Percentiles rank a stretch among this genome's conserved stretches.
phyloP scores from a whole-genome alignment of 1,140 invertebrate genomes.

The Drosophila saltans region DNA sequence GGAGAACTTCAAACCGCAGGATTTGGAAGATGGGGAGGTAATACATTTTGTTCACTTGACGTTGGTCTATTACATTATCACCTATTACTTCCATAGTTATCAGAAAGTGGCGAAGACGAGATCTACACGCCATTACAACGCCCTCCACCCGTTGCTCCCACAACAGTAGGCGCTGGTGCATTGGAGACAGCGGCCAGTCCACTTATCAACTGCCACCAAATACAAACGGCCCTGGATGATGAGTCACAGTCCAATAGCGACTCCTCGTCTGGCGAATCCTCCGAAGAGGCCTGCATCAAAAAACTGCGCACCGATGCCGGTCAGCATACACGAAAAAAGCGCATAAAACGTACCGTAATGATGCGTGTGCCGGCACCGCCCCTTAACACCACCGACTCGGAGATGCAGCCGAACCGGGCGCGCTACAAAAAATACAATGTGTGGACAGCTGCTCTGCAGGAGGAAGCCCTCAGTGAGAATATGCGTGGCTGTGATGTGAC shows the following conservation, averaged over 20 bases:
- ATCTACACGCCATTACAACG: conserved; percentile 84
- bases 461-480: conserved; percentile 86
- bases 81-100: conserved; percentile 48
- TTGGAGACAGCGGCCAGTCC: conserved; percentile 47
- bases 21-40: conserved; percentile 83
- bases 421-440: conserved; percentile 86
- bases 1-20: conserved; percentile 63
- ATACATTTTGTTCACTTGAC: conserved; percentile 4
- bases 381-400: conserved; percentile 69
- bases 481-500: conserved; percentile 85
- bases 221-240: conserved; percentile 64
- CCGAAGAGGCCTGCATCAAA: conserved; percentile 73
- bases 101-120: conserved; percentile 68
- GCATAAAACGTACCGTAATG: conserved; percentile 83
- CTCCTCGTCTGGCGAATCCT: conserved; percentile 63
- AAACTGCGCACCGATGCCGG: conserved; percentile 58
- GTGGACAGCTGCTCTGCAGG: conserved; percentile 86
- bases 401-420: conserved; percentile 52
- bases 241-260: conserved; percentile 67
- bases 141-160: conserved; percentile 54
- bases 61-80: not conserved
- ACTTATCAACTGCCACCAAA: conserved; percentile 62
- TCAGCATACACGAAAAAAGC: conserved; percentile 59
- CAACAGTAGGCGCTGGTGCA: conserved; percentile 15
- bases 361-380: conserved; percentile 83